These are phyloP conservation scores for Enteromius paludinosus DNA, from an alignment of 2,797 vertebrate species.

Conservation along the genomic window DNA sequence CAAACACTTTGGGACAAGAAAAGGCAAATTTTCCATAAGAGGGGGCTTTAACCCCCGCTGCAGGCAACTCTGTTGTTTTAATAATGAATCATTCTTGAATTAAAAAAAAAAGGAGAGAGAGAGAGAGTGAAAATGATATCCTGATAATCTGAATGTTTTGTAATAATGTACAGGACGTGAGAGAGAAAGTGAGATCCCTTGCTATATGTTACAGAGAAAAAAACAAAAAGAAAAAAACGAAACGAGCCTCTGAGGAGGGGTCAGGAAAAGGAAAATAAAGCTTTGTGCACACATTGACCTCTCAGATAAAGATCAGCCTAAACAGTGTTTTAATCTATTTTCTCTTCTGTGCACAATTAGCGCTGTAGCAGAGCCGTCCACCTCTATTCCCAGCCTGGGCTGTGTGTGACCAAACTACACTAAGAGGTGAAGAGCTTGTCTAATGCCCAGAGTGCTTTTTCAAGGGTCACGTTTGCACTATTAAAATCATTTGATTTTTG, in stretches of 20 bases:
- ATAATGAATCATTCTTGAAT: neutral
- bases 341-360: constrained; percentile 56
- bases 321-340: constrained; percentile 54
- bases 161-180: neutral
- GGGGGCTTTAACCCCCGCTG: neutral
- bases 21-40: neutral
- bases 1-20: neutral
- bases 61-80: neutral
- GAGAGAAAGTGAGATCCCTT: neutral
- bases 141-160: neutral
- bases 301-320: constrained; percentile 48
- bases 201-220: neutral
- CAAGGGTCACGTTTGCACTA: constrained; percentile 53
- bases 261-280: constrained; percentile 37
- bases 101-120: neutral
- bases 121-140: neutral
- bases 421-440: constrained; percentile 50
- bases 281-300: constrained; percentile 56
- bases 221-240: neutral
- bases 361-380: constrained; percentile 25
- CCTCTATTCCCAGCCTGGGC: constrained; percentile 15
- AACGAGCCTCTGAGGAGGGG: neutral
- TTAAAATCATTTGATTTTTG: constrained; percentile 37
- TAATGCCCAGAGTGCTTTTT: constrained; percentile 53
- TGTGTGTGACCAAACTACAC: constrained; percentile 29